A percentile compares a stretch with the other conserved stretches of the same genome.
Conservation (phyloP, 2,797 vertebrate species). For the Cottoperca gobio region DNA sequence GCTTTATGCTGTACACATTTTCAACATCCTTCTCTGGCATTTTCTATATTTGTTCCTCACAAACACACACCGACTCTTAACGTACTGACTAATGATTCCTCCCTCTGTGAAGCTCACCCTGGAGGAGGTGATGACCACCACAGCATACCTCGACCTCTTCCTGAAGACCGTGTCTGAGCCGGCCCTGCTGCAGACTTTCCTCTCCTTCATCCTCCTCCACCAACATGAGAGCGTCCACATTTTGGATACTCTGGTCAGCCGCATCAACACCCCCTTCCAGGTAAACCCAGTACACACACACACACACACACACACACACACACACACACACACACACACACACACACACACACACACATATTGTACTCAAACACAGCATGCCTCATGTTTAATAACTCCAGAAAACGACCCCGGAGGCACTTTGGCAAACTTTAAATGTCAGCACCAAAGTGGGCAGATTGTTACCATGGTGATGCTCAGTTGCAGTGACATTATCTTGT, state of each 20-base stretch:
- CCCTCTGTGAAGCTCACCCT: constrained; percentile 87
- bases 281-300: constrained; percentile 82
- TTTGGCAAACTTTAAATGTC: constrained; percentile 41
- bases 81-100: constrained; percentile 6
- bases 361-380: background rate
- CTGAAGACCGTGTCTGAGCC: constrained; percentile 93
- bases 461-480: constrained; percentile 50
- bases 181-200: constrained; percentile 94
- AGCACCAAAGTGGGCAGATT: constrained; percentile 29
- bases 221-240: constrained; percentile 94
- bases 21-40: background rate
- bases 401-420: constrained; percentile 7
- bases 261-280: constrained; percentile 98
- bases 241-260: constrained; percentile 94
- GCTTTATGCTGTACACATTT: background rate
- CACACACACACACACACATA: background rate
- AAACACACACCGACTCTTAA: background rate
- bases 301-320: background rate
- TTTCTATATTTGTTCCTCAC: background rate
- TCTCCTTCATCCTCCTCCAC: constrained; percentile 95
- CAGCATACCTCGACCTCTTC: constrained; percentile 96
- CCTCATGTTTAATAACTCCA: constrained; percentile 10
- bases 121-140: constrained; percentile 98
- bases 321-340: background rate
- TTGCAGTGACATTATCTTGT: constrained; percentile 16